phyloP scores from a whole-genome alignment of 2,113 vertebrate species.

The Platichthys stellatus region DNA sequence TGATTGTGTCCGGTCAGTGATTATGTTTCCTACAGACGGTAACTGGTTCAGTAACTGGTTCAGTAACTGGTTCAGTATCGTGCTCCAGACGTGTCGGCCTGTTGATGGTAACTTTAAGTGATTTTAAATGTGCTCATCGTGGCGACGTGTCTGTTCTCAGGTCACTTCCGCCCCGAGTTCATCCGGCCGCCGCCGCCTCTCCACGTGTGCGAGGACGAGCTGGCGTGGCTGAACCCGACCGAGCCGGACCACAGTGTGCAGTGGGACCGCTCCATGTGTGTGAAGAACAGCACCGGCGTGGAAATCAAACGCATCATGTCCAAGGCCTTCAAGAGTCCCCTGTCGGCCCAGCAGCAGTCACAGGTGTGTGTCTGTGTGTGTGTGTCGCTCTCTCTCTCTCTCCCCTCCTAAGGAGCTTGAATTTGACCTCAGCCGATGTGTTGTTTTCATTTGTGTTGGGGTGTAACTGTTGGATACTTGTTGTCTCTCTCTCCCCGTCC shows the following conservation, averaged over 20 bases:
- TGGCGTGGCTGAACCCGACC: constrained; percentile 95
- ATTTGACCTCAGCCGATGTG: no score
- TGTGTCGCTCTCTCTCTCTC: not conserved
- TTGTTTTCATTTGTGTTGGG: not conserved
- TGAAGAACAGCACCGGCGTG: constrained; percentile 95
- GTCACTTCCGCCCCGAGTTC: constrained; percentile 97
- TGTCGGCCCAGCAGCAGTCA: constrained; percentile 94
- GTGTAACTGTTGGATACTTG: not conserved
- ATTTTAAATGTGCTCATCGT: not conserved
- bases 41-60: no score
- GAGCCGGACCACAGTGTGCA: constrained; percentile 94
- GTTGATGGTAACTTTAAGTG: no score
- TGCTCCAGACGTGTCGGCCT: no score
- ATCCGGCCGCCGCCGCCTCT: constrained; percentile 95
- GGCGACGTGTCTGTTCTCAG: constrained; percentile 65
- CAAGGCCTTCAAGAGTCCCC: constrained; percentile 98
- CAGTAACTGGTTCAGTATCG: no score
- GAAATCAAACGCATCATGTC: constrained; percentile 99
- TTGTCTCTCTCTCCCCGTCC: not conserved
- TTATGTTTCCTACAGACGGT: no score
- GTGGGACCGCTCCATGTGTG: constrained; percentile 98
- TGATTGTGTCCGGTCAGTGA: no score
- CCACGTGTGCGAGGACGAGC: constrained; percentile 95
- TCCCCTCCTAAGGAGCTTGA: not conserved
- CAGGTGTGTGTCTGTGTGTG: constrained; percentile 80